phyloP scores from a whole-genome alignment of 2,888 invertebrate genomes.

The Sesia bembeciformis region DNA sequence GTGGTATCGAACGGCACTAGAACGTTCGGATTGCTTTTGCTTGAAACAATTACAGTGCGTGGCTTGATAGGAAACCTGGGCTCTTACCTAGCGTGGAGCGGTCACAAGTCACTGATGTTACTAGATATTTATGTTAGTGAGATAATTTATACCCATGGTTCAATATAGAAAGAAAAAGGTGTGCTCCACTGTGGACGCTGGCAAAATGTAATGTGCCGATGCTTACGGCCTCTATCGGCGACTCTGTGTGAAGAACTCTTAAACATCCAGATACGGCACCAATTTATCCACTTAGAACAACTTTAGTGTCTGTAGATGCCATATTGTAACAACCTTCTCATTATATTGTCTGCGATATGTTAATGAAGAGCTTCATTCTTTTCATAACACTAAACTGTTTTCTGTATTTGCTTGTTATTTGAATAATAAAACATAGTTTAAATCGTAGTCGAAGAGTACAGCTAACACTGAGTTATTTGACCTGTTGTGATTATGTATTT shows the following conservation, averaged over 20 bases:
- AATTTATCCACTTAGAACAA: background rate
- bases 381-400: too few species aligned
- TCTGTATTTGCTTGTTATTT: too few species aligned
- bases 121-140: too few species aligned
- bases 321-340: too few species aligned
- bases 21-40: slow-evolving; percentile 32
- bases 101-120: background rate
- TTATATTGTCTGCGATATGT: too few species aligned
- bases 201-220: slow-evolving; percentile 59
- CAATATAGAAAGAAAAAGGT: slow-evolving; percentile 10
- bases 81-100: slow-evolving; percentile 1
- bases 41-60: slow-evolving; percentile 41
- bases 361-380: too few species aligned
- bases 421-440: too few species aligned
- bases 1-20: slow-evolving; percentile 33
- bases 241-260: slow-evolving; percentile 39
- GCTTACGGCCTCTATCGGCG: slow-evolving; percentile 56
- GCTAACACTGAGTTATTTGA: too few species aligned
- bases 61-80: slow-evolving; percentile 9
- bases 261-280: slow-evolving; percentile 36
- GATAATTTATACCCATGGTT: too few species aligned
- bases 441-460: too few species aligned
- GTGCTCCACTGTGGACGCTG: slow-evolving; percentile 55
- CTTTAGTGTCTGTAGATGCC: background rate
- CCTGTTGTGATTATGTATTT: too few species aligned